These are phyloP conservation scores for Semnopithecus entellus DNA, from an alignment of 2,113 vertebrate species.

Conservation along the genomic window DNA sequence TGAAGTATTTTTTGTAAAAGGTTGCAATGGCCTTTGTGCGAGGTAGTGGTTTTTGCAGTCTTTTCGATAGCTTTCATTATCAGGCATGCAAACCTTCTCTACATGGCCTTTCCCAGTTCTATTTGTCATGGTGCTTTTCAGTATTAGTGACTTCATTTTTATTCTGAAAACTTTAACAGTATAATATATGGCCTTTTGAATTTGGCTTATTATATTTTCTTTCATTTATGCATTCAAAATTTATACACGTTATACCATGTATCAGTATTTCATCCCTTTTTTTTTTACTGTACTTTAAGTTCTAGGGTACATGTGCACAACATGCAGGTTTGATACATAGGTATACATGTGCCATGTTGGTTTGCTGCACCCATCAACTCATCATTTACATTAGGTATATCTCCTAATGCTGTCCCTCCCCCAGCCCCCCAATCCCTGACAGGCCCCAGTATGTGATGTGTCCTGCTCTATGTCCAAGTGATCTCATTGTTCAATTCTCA, in stretches of 20 bases:
- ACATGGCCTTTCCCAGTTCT: neutral
- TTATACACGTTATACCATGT: neutral
- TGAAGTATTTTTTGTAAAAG: neutral
- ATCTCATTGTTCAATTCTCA: no score
- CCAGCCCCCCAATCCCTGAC: no score
- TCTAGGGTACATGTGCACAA: no score
- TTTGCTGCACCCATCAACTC: no score
- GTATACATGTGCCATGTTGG: no score
- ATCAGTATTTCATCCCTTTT: no score
- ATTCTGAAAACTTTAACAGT: neutral
- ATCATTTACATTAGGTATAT: no score
- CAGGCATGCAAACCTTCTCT: neutral
- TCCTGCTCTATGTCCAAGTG: no score
- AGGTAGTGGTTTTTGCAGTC: neutral
- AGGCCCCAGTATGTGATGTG: no score
- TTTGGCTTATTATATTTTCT: neutral
- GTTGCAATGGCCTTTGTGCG: neutral
- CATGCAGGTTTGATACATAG: no score
- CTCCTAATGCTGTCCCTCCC: no score
- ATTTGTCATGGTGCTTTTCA: neutral
- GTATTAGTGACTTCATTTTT: neutral
- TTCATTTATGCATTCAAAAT: neutral
- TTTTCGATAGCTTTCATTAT: neutral
- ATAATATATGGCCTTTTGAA: neutral
- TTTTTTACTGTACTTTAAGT: no score